Conservation (phyloP, 2,888 invertebrate genomes). For the Coremacera marginata region DNA sequence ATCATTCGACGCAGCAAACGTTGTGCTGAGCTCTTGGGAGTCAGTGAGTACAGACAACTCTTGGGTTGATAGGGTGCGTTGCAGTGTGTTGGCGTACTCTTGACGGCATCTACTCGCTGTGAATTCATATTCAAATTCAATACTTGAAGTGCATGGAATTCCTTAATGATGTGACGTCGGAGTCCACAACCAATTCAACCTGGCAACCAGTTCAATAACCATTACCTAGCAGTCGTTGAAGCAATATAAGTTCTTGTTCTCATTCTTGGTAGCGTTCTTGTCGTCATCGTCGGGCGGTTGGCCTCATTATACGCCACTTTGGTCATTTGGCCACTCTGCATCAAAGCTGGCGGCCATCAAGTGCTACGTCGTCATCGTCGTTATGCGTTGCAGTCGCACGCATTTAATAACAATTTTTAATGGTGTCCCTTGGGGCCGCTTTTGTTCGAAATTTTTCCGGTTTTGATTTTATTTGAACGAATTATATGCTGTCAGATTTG, state of each 20-base stretch:
- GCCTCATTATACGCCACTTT: neutral
- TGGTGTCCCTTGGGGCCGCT: constrained; percentile 28
- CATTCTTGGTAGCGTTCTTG: neutral
- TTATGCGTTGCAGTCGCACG: constrained; percentile 24
- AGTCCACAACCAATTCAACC: neutral
- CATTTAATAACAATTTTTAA: constrained; percentile 36
- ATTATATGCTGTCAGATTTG: constrained; percentile 22
- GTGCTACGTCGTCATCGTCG: neutral
- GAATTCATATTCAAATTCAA: constrained; percentile 8
- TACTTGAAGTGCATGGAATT: neutral
- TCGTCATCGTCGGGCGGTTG: neutral
- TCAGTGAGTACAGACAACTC: neutral
- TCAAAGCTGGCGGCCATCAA: constrained; percentile 10
- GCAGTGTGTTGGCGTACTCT: neutral
- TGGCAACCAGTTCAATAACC: neutral
- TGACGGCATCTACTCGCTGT: neutral
- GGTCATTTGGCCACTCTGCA: constrained; percentile 12
- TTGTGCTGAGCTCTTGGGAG: neutral
- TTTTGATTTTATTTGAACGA: constrained; percentile 25
- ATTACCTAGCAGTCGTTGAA: neutral
- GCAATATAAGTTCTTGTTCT: neutral
- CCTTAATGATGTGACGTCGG: neutral
- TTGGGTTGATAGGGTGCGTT: neutral
- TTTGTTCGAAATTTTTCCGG: neutral
- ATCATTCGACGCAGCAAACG: constrained; percentile 42